phyloP scores from a whole-genome alignment of 2,113 vertebrate genomes.

The Tylochromis polylepis region DNA sequence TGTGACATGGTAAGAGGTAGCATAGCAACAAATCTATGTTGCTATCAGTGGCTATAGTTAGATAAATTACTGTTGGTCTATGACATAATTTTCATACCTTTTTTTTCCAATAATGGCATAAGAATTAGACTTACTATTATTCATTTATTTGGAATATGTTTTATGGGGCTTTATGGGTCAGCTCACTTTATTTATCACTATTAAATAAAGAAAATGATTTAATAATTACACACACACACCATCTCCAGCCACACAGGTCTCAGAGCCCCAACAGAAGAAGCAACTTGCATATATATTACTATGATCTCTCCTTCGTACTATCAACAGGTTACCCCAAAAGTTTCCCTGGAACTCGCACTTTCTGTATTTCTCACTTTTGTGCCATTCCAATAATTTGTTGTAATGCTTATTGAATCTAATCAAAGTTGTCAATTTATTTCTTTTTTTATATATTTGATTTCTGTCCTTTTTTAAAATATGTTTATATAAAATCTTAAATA shows the following conservation, averaged over 20 bases:
- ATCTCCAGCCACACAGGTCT: neutral
- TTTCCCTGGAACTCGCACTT: neutral
- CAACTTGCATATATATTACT: neutral
- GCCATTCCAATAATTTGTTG: neutral
- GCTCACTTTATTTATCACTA: neutral
- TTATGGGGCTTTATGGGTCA: neutral
- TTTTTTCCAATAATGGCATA: neutral
- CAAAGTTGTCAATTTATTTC: neutral
- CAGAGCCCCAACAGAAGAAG: neutral
- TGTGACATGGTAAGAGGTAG: rapidly evolving
- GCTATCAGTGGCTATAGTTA: neutral
- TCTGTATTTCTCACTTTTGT: neutral
- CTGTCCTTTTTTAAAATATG: neutral
- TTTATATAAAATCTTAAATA: neutral
- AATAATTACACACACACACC: rapidly evolving
- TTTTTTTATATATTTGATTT: neutral
- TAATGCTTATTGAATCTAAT: neutral
- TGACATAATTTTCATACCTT: neutral
- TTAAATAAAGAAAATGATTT: neutral
- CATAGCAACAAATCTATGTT: neutral
- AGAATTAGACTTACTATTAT: neutral
- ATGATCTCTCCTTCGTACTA: neutral
- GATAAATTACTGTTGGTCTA: neutral
- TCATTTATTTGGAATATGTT: neutral
- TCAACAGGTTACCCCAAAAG: neutral